Evolutionary conservation across 2,888 invertebrate genomes (phyloP).

Genomic region (Arrhopalites spinosus): DNA sequence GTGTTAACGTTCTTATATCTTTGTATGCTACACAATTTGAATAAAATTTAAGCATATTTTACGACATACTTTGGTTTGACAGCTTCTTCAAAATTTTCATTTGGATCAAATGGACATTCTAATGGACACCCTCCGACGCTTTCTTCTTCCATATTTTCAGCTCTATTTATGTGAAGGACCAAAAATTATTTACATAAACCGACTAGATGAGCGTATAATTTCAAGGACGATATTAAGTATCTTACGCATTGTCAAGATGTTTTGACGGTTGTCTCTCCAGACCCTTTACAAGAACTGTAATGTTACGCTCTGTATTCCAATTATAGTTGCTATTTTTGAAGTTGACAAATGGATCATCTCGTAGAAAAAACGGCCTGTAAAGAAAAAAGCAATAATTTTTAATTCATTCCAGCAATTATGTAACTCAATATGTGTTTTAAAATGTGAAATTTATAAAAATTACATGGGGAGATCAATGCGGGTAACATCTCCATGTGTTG

Average conservation of each 20-base stretch:
- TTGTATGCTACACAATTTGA: too few relatives aligned
- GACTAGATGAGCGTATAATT: not conserved
- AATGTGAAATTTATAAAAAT: too few relatives aligned
- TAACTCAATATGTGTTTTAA: too few relatives aligned
- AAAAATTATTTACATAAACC: not conserved
- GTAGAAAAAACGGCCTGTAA: constrained; percentile 45
- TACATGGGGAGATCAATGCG: constrained; percentile 35
- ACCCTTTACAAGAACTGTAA: constrained; percentile 37
- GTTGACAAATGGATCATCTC: constrained; percentile 43
- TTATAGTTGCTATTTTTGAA: constrained; percentile 44
- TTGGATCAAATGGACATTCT: constrained; percentile 54
- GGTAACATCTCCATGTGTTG: constrained; percentile 35
- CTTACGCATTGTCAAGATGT: constrained; percentile 8
- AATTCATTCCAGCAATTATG: too few relatives aligned
- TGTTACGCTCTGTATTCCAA: constrained; percentile 41
- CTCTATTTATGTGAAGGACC: not conserved
- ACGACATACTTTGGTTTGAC: constrained; percentile 4
- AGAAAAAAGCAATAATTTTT: too few relatives aligned
- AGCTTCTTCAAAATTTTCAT: constrained; percentile 52
- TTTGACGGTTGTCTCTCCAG: not conserved
- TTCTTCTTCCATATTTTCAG: constrained; percentile 30
- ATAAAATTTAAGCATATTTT: not conserved
- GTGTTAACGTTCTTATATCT: too few relatives aligned
- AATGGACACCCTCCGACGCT: constrained; percentile 49
- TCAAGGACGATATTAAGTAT: not conserved